Percentiles rank a stretch among this genome's conserved stretches.
These are phyloP conservation scores for Turnix velox DNA, from an alignment of 2,113 vertebrate species.

Conservation along the genomic window DNA sequence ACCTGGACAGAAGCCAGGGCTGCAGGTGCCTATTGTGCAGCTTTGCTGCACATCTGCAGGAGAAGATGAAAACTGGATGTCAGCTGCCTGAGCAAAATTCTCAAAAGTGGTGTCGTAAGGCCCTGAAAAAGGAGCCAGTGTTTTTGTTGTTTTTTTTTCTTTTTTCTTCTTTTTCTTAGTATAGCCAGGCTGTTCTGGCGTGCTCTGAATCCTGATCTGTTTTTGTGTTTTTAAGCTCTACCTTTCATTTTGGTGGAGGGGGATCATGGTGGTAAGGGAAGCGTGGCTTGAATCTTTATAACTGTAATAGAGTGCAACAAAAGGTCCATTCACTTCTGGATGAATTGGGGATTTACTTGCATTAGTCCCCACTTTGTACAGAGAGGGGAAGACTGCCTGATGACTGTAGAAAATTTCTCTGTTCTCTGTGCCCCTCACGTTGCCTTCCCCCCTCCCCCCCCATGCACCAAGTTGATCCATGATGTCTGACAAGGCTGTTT, in stretches of 20 bases:
- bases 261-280: background rate
- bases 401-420: slow-evolving; percentile 56
- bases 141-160: background rate
- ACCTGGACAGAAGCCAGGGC: slow-evolving; percentile 59
- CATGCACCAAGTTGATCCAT: background rate
- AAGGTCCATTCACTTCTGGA: slow-evolving; percentile 58
- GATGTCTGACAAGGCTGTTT: background rate
- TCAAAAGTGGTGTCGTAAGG: slow-evolving; percentile 25
- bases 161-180: background rate
- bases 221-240: slow-evolving; percentile 12
- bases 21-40: slow-evolving; percentile 60
- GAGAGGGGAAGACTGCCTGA: background rate
- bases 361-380: background rate
- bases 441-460: too few relatives aligned
- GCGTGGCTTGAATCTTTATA: slow-evolving; percentile 57
- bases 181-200: background rate
- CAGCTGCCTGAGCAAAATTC: slow-evolving; percentile 61
- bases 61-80: slow-evolving; percentile 30
- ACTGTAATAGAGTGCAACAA: slow-evolving; percentile 57
- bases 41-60: slow-evolving; percentile 60
- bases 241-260: slow-evolving; percentile 11
- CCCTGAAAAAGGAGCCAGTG: background rate
- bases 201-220: slow-evolving; percentile 12
- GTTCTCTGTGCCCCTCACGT: background rate
- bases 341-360: slow-evolving; percentile 59